Percentiles rank a stretch among this genome's conserved stretches.
These are phyloP conservation scores for Caenorhabditis sp. DNA, from an alignment of 2,888 invertebrate genomes.

Conservation along the genomic window DNA sequence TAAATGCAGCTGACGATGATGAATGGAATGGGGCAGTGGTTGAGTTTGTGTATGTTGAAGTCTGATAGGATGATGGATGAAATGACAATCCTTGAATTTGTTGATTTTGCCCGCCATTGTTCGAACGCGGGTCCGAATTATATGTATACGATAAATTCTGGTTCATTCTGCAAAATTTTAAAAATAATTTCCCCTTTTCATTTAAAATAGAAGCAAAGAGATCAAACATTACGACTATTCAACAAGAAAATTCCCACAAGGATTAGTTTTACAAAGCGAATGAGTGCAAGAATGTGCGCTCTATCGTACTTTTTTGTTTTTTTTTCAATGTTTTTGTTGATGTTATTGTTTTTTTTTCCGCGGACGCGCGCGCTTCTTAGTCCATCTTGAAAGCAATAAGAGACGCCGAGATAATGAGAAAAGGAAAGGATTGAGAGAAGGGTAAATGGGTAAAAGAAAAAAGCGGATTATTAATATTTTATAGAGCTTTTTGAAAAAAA, in stretches of 20 bases:
- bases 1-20: constrained; percentile 41
- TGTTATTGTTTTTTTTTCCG: no score
- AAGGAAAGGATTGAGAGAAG: constrained; percentile 3
- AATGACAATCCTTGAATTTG: constrained; percentile 43
- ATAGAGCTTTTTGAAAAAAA: background rate
- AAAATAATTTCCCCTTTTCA: background rate
- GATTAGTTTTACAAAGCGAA: background rate
- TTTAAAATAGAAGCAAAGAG: background rate
- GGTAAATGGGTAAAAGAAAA: constrained; percentile 1
- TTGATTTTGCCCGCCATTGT: constrained; percentile 38
- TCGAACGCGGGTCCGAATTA: constrained; percentile 44
- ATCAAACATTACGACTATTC: background rate
- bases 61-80: constrained; percentile 49
- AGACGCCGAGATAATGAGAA: constrained; percentile 1
- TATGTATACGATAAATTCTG: constrained; percentile 51
- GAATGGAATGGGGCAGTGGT: constrained; percentile 44
- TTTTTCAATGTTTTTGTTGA: background rate
- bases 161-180: constrained; percentile 46
- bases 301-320: background rate
- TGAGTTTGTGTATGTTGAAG: constrained; percentile 45
- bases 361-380: no score
- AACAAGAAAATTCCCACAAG: background rate
- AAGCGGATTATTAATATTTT: constrained; percentile 1
- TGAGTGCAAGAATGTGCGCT: background rate
- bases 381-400: background rate